Conservation (phyloP, 2,113 vertebrate genomes). For the Oreochromis aureus region DNA sequence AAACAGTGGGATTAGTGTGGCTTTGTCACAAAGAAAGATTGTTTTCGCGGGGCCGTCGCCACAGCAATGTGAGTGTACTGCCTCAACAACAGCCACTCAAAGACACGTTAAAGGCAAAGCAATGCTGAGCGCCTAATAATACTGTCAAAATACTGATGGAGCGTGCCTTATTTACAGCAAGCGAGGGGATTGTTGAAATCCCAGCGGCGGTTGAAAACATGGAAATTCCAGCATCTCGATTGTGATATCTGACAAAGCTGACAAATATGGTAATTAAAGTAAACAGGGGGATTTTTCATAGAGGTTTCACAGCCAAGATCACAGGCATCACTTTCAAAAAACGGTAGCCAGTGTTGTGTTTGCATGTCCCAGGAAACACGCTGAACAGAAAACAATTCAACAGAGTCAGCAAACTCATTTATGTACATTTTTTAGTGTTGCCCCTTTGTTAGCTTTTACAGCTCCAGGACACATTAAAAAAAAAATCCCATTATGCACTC, state of each 20-base stretch:
- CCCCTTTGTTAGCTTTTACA: neutral
- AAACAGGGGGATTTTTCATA: neutral
- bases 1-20: slow-evolving; percentile 72
- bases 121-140: neutral
- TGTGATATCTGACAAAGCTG: neutral
- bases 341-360: neutral
- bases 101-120: neutral
- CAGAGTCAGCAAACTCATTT: neutral
- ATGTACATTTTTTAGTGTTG: neutral
- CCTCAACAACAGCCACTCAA: neutral
- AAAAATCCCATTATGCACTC: neutral
- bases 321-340: neutral
- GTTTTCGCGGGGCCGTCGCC: slow-evolving; percentile 55
- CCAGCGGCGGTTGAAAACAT: neutral
- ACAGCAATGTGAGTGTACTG: slow-evolving; percentile 10
- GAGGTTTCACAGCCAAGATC: neutral
- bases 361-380: neutral
- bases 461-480: neutral
- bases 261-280: neutral
- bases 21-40: slow-evolving; percentile 69
- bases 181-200: neutral
- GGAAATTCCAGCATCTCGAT: neutral
- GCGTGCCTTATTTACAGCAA: neutral
- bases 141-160: neutral
- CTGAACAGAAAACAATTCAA: neutral